phyloP scores from a whole-genome alignment of 2,113 vertebrate species.

The Gallinago media region DNA sequence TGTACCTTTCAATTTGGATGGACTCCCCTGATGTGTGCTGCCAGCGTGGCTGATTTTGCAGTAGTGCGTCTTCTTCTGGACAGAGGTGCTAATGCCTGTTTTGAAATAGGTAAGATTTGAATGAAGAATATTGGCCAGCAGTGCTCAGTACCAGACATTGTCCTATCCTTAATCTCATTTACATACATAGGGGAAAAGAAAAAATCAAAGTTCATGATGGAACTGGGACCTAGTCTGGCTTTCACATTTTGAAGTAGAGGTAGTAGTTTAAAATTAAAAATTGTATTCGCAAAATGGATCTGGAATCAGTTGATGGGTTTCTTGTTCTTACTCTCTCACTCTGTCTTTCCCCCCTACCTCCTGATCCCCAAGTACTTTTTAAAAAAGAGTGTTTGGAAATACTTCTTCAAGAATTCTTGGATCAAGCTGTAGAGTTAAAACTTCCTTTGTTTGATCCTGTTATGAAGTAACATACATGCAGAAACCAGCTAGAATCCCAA shows the following conservation, averaged over 20 bases:
- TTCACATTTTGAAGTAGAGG: background rate
- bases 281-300: background rate
- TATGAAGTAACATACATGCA: rapidly evolving
- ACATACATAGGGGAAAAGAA: background rate
- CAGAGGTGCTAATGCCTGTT: slow-evolving; percentile 90
- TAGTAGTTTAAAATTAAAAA: background rate
- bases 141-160: background rate
- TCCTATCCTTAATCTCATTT: background rate
- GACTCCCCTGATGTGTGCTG: slow-evolving; percentile 94
- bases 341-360: background rate
- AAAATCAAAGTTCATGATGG: background rate
- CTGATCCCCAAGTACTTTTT: background rate
- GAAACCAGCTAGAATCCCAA: background rate
- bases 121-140: background rate
- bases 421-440: background rate
- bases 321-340: background rate
- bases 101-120: slow-evolving; percentile 85
- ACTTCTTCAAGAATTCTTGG: background rate
- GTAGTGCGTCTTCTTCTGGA: slow-evolving; percentile 87
- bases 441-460: background rate
- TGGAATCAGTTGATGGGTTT: background rate
- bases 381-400: background rate
- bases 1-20: slow-evolving; percentile 85
- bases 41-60: slow-evolving; percentile 80
- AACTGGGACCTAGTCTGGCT: background rate